Base-by-base conservation (phyloP, 1,140 invertebrate species). In the Drosophila trapezifrons region DNA sequence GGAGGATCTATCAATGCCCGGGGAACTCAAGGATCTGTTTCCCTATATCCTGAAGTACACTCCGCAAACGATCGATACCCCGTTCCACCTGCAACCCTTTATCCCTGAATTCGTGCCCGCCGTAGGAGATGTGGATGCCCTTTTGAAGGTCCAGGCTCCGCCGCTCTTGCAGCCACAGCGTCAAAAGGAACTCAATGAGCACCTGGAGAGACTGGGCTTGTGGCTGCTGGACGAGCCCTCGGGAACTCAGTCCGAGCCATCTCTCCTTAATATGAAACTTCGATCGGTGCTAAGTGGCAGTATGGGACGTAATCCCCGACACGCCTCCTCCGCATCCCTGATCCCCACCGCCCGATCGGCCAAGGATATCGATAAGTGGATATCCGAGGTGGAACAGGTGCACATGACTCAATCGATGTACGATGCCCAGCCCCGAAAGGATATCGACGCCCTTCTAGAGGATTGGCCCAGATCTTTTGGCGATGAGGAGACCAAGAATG, bases 51-150 rank as follows among this genome's bases (percentile, higher is more conserved):
- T 96, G 62, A 97, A 96, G 85, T 99, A 98, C 91, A 97, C 97
- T 2, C 98, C 98, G 0, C 97, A 98, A 92, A 96, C 95, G 55
- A 96, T 98, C 46, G 97, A 98, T 72, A 93, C 98, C 15, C 97
- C 98, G 20, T 96, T 96, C 86, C 98, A 97, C 87, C 93, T 99
- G 73, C 95, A 96, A 80, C 98, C 98, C 1, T 99, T 99, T 91
- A 96, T 99, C 57, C 98, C 98, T 0, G 98, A 99, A 86, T 99
- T 96, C 92, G 98, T 99, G 80, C 98, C 99, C 20, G 97, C 98
- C 9, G 98, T 99, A 29, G 99, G 99, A 0, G 98, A 99, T 92
- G 98, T 99, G 81, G 98, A 99, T 93, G 98, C 98, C 7, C 99
- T 99, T 92, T 95, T 99, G 27, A 99, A 99, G 93, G 96, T 99